Evolutionary conservation across 2,113 vertebrate genomes (phyloP), one percentile per base, ranked within the genome.

Genomic region (Cryptotis parvus): DNA sequence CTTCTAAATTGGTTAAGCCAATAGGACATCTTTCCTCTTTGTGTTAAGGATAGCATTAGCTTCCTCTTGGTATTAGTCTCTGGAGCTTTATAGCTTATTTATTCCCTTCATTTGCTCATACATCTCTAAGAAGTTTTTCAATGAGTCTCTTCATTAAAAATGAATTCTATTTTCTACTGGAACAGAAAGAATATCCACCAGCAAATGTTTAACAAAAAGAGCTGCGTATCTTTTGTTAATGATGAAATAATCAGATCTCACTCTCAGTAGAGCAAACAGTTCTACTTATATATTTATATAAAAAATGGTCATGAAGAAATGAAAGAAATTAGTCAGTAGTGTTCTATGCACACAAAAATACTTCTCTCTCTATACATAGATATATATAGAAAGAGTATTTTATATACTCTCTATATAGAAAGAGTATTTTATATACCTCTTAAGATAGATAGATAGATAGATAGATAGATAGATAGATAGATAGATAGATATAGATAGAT

Each of bases 111-210:
- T 83, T 52, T 85, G 14, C 26, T 7, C n/a, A 33, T 37, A 45
- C 18, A 18, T 94, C 16, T n/a, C 0, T 74, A n/a, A 68, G 43
- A 55, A 68, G 27, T 72, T 72, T 93, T 89, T 52, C 29, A 45
- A 26, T 6, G 41, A 33, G 27, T 78, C 27, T 90, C 39, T 91
- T 72, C 3, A 52, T 88, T 88, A 78, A 58, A 88, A 90, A 90
- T 75, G 10, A 87, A 49, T 90, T 2, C 15, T 82, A 14, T 84
- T 93, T 94, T 89, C 49, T 87, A 10, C 20, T 91, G 10, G 9
- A 85, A 72, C 41, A 78, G 55, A 72, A 5, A 87, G 9, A 81
- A 74, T 58, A 89, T 20, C 18, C 45, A 4, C 6, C 77, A 29
- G 26, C 4, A 78, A 78, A 41, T 78, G 73, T 73, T 92, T 39